These are phyloP conservation scores for Aphaenogaster floridana DNA, from an alignment of 1,140 invertebrate genomes.

Conservation along the genomic window DNA sequence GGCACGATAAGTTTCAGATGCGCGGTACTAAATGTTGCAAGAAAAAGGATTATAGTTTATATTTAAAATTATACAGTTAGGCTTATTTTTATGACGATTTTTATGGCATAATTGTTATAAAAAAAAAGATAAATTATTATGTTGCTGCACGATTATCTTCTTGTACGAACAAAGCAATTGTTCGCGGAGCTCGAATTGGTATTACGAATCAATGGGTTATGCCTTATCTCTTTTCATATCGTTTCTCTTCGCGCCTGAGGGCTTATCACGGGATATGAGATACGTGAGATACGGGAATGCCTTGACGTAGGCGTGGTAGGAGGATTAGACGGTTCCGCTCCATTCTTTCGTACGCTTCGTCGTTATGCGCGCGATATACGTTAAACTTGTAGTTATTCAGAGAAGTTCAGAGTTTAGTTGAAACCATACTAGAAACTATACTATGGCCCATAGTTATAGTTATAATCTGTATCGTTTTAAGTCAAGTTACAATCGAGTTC, in stretches of 20 bases:
- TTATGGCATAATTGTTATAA: background rate
- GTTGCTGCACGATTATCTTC: background rate
- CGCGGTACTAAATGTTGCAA: background rate
- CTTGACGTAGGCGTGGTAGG: slow-evolving; percentile 80
- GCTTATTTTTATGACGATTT: background rate
- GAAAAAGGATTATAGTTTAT: background rate
- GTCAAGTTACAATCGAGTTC: background rate
- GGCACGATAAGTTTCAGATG: background rate
- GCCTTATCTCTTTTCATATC: slow-evolving; percentile 50
- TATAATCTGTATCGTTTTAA: background rate
- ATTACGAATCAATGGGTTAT: slow-evolving; percentile 60
- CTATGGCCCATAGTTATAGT: background rate
- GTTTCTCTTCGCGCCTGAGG: slow-evolving; percentile 57
- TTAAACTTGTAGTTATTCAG: slow-evolving; percentile 26
- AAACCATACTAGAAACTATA: background rate
- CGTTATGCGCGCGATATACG: slow-evolving; percentile 10
- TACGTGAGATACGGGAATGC: slow-evolving; percentile 78
- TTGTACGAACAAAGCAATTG: slow-evolving; percentile 24
- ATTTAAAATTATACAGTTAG: background rate
- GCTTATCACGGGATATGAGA: slow-evolving; percentile 73
- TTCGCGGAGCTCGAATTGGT: slow-evolving; percentile 53
- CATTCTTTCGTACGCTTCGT: slow-evolving; percentile 40
- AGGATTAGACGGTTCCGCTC: slow-evolving; percentile 68
- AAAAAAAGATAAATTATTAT: slow-evolving; percentile 20
- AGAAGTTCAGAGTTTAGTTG: background rate